A percentile compares a stretch with the other conserved stretches of the same genome.
phyloP scores from a whole-genome alignment of 2,888 invertebrate genomes.

The Pecten maximus region DNA sequence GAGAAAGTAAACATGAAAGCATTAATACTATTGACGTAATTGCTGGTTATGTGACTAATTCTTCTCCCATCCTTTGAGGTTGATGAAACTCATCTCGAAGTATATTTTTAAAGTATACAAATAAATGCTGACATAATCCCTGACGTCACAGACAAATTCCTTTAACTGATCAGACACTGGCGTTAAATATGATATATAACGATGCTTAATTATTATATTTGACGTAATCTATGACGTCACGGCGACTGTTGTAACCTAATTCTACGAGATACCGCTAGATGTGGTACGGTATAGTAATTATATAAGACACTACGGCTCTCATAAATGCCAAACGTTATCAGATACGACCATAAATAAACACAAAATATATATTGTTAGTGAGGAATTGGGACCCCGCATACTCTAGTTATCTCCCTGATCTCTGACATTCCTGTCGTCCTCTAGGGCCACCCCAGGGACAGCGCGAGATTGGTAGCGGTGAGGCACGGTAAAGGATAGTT shows the following conservation, averaged over 20 bases:
- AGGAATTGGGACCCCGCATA: background rate
- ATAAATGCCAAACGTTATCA: background rate
- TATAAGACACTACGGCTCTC: background rate
- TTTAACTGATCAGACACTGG: background rate
- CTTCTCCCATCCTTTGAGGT: too few species aligned
- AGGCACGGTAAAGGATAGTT: background rate
- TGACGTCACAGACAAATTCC: too few species aligned
- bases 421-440: background rate
- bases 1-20: too few species aligned
- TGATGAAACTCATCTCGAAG: too few species aligned
- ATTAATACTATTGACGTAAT: too few species aligned
- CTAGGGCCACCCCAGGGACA: background rate
- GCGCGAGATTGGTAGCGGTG: background rate
- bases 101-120: too few species aligned
- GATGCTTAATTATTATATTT: background rate
- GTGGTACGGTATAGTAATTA: background rate
- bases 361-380: background rate
- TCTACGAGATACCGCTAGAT: background rate
- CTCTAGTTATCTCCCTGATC: background rate
- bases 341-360: background rate
- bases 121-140: too few species aligned
- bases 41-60: too few species aligned
- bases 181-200: background rate
- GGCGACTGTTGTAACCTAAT: background rate
- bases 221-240: background rate